Evolutionary conservation across 2,888 invertebrate species (phyloP).

Genomic region (Cosmia trapezina): DNA sequence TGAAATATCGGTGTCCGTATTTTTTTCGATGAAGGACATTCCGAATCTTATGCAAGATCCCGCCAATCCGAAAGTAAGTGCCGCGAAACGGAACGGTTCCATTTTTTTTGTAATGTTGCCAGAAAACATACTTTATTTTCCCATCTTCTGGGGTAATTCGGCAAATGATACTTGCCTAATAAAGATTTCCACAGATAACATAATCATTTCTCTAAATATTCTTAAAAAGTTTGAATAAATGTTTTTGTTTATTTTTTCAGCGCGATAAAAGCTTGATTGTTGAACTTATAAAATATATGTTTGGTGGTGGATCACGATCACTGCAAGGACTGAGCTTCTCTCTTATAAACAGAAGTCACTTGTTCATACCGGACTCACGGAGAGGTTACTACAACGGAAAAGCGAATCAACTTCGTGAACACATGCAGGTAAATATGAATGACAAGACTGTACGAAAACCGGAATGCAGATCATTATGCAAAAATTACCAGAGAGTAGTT

Average conservation of each 20-base stretch:
- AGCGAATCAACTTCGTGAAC: constrained; percentile 76
- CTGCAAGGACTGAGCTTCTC: constrained; percentile 87
- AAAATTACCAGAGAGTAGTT: background rate
- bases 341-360: constrained; percentile 78
- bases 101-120: constrained; percentile 40
- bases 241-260: constrained; percentile 67
- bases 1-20: constrained; percentile 87
- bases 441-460: background rate
- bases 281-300: constrained; percentile 76
- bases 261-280: constrained; percentile 78
- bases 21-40: constrained; percentile 89
- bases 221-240: background rate
- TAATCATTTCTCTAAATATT: background rate
- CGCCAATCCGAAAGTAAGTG: constrained; percentile 86
- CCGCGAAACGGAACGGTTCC: constrained; percentile 44
- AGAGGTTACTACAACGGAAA: constrained; percentile 72
- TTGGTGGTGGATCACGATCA: constrained; percentile 82
- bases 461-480: background rate
- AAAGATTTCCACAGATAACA: background rate
- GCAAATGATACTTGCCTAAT: background rate
- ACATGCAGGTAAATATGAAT: constrained; percentile 77
- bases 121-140: constrained; percentile 1
- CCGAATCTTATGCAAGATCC: constrained; percentile 89
- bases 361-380: constrained; percentile 79
- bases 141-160: constrained; percentile 29